Conservation (phyloP, 2,113 vertebrate species). For the Merops nubicus region DNA sequence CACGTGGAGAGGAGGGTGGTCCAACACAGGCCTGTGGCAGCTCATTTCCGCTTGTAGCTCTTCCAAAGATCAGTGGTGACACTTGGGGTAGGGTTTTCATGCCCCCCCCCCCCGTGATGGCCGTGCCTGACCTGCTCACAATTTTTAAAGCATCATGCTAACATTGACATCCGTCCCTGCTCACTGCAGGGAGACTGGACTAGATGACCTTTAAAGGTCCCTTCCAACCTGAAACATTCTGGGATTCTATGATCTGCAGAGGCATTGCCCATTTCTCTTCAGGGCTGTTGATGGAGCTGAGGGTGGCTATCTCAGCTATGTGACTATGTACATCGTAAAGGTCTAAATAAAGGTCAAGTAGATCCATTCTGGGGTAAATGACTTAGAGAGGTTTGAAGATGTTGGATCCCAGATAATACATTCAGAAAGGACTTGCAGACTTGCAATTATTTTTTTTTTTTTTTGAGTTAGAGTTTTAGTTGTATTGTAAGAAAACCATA, state of each 20-base stretch:
- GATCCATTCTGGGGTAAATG: background rate
- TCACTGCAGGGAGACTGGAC: background rate
- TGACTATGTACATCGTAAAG: background rate
- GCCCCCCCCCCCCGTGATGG: background rate
- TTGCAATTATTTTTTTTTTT: too few relatives aligned
- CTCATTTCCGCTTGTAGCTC: background rate
- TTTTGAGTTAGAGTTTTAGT: background rate
- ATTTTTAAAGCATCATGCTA: background rate
- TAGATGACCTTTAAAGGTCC: background rate
- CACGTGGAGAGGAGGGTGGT: fast-evolving
- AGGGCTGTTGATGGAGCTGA: background rate
- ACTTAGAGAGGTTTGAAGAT: background rate
- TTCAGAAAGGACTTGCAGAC: background rate
- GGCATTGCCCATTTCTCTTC: background rate
- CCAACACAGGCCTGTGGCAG: background rate
- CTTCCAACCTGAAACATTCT: background rate
- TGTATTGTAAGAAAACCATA: background rate
- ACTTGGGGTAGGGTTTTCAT: background rate
- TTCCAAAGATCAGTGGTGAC: background rate
- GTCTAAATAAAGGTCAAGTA: background rate
- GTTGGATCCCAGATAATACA: background rate
- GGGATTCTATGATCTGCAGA: background rate
- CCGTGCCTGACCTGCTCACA: background rate
- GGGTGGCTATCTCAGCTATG: background rate
- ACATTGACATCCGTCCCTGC: background rate